Base-by-base conservation (phyloP, 2,797 vertebrate species). In the Cygnus olor region DNA sequence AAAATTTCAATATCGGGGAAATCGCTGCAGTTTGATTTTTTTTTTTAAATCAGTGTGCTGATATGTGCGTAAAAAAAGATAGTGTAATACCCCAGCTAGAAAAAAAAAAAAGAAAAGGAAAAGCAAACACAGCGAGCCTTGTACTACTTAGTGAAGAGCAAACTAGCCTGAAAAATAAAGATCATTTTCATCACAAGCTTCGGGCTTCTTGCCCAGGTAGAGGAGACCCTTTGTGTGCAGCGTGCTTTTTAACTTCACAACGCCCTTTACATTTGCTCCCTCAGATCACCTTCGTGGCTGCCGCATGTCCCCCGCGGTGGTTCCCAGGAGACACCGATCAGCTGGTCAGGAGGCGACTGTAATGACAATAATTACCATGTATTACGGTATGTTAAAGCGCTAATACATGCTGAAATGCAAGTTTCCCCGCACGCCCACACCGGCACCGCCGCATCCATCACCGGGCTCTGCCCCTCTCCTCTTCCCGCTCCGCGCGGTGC, bases 221-320 rank as follows among this genome's bases (percentile, higher is more conserved):
- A 86, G 63, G 47, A 91, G 8, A 30, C 68, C 72, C 71, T 97
- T 95, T 96, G 92, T 96, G 30, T 80, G 85, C 80, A 60, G 87
- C 47, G 12, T 7, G 36, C 63, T 88, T 89, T 91, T 44, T 76
- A 89, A 92, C 94, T 89, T 95, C 76, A 40, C 28, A 8, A 34
- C 1, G 0, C 90, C 54, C 66, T 95, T 79, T 34, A 14, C 70
- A 6, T 56, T 88, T 32, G 13, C 36, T 69, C 6, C 69, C 85
- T 71, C 69, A 13, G 34, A 64, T 71, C 94, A 77, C 93, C 86
- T 80, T 73, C 63, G 47, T 28, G 77, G n/a, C 69, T 5, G 0
- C 77, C 49, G 73, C 51, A 13, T 14, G 0, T 74, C 54, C 68
- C 64, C 68, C 73, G n/a, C 3, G 3, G 27, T 34, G 57, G 18